These are phyloP conservation scores for Probosciger aterrimus DNA, from an alignment of 2,113 vertebrate species.

Conservation along the genomic window DNA sequence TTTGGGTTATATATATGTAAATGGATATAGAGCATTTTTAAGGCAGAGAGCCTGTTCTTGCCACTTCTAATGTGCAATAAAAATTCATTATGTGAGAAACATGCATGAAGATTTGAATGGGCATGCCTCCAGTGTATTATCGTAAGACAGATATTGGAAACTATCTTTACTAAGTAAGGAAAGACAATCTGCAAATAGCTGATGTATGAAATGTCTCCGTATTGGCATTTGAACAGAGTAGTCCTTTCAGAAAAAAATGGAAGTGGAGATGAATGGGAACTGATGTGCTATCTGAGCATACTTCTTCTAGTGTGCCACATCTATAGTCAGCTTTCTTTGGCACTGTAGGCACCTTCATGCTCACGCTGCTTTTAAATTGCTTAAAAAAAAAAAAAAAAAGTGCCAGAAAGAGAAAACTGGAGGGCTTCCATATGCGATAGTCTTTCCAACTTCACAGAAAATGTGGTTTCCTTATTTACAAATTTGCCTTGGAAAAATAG, in stretches of 20 bases:
- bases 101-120: slow-evolving; percentile 10
- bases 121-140: slow-evolving; percentile 18
- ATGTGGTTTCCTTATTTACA: neutral
- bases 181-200: neutral
- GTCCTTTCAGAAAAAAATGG: neutral
- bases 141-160: neutral
- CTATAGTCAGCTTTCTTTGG: neutral
- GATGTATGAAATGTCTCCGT: neutral
- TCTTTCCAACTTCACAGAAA: neutral
- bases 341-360: neutral
- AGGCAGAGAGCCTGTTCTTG: slow-evolving; percentile 37
- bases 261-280: neutral
- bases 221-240: neutral
- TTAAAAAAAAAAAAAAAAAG: neutral
- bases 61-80: slow-evolving; percentile 42
- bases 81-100: slow-evolving; percentile 51
- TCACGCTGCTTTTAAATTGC: neutral
- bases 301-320: neutral
- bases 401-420: neutral
- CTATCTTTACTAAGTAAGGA: neutral
- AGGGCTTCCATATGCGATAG: neutral
- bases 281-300: neutral
- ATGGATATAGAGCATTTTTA: slow-evolving; percentile 13
- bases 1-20: slow-evolving; percentile 49
- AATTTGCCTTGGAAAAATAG: neutral